Evolutionary conservation across 2,113 vertebrate species (phyloP).

Genomic region (Silurus asotus): DNA sequence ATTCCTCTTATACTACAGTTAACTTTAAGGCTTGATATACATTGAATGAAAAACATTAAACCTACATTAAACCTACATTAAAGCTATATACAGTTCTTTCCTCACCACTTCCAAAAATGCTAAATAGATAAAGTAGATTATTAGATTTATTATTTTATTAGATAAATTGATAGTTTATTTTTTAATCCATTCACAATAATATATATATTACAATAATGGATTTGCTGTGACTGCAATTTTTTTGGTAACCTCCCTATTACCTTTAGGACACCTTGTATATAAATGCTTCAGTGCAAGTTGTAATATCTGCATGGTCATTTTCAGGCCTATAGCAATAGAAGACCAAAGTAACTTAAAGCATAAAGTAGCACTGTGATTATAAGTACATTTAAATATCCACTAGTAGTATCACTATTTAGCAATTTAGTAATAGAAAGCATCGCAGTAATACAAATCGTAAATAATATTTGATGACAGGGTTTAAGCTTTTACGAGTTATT

Average conservation of each 20-base stretch:
- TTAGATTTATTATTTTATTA: too few relatives aligned
- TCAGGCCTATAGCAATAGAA: conserved; percentile 32
- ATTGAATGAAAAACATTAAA: too few relatives aligned
- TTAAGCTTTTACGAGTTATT: not conserved
- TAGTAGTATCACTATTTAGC: conserved; percentile 8
- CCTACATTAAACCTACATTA: not conserved
- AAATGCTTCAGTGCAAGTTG: conserved; percentile 10
- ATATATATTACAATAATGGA: not conserved
- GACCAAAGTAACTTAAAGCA: conserved; percentile 14
- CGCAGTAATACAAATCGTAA: not conserved
- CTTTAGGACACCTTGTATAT: conserved; percentile 19
- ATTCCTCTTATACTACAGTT: not conserved
- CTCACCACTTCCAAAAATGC: not conserved
- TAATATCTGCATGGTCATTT: conserved; percentile 34
- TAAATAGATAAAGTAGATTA: not conserved
- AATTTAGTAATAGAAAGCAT: not conserved
- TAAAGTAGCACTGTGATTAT: conserved; percentile 25
- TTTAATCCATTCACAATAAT: not conserved
- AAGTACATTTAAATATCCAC: conserved; percentile 10
- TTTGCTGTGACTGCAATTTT: not conserved
- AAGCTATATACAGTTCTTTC: not conserved
- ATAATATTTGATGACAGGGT: not conserved
- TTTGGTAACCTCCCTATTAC: conserved; percentile 1
- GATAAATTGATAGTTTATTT: too few relatives aligned
- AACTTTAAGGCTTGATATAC: too few relatives aligned